Percentiles rank a stretch among this genome's conserved stretches.
phyloP scores from a whole-genome alignment of 2,888 invertebrate genomes.

The Vannuccia rotundouncinata region DNA sequence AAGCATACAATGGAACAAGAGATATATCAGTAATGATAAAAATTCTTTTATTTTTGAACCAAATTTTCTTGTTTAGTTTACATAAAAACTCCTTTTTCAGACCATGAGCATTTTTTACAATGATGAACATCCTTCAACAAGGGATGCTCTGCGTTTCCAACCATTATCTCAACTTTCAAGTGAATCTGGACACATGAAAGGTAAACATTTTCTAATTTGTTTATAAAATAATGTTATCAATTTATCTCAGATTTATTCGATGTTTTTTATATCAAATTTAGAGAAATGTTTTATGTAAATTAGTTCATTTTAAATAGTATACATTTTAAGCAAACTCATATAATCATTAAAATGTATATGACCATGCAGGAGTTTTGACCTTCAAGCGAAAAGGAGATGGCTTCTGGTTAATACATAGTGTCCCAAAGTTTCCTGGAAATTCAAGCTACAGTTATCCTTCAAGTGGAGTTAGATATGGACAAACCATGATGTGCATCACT shows the following conservation, averaged over 20 bases:
- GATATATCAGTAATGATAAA: too few species aligned
- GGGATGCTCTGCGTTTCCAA: neutral
- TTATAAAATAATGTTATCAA: too few species aligned
- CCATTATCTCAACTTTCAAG: neutral
- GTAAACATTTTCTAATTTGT: neutral
- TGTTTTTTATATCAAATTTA: neutral
- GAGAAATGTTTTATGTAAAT: too few species aligned
- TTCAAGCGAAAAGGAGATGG: neutral
- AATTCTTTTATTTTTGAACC: too few species aligned
- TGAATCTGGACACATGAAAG: neutral
- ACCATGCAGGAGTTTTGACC: neutral
- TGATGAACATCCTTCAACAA: neutral
- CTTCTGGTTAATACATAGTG: conserved; percentile 36
- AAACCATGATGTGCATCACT: conserved; percentile 32
- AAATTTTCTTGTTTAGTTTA: too few species aligned
- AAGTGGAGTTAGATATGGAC: conserved; percentile 28
- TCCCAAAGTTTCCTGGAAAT: conserved; percentile 30
- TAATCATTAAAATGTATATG: neutral
- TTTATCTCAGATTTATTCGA: too few species aligned
- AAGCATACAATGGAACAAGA: too few species aligned
- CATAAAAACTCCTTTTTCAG: too few species aligned
- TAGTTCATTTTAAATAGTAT: too few species aligned
- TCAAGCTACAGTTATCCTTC: conserved; percentile 15
- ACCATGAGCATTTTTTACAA: neutral
- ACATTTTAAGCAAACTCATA: neutral